Base-by-base conservation (phyloP, 2,888 invertebrate species). In the Parascotia fuliginaria region DNA sequence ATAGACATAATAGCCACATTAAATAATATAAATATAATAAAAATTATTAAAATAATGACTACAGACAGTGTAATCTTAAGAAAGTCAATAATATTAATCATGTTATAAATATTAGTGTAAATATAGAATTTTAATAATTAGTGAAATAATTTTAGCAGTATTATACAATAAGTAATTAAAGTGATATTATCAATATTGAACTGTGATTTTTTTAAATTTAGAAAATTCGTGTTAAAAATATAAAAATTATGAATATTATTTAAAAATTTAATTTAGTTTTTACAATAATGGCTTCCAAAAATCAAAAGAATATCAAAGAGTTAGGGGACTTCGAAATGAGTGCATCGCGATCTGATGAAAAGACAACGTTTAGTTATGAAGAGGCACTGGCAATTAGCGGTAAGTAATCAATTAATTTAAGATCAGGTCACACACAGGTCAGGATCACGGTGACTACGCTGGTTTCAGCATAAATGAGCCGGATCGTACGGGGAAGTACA, bases 311-410 rank as follows among this genome's bases (percentile, higher is more conserved):
- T 31, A 24, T 32, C 1, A 48, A 32, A 4, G 13, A 19, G 2
- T 42, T 42, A 11, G 43, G 50, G 0, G 62, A 67, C 31, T 24
- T 67, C 11, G 67, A 67, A 51, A 68, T 67, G 57, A 60, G 29
- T 31, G 1, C 38, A 1, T 3, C 16, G 0, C 49, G 51, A 27
- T 19, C 37, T 2, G 45, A 36, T 15, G 55, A 55, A 24, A 40
- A 42, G 9, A 39, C 39, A 1, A 28, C 29, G 2, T 68, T 55
- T 5, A 55, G 55, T 16, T 79, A 79, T 14, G 79, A 79, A 38
- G 77, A 79, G 32, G 79, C 79, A 0, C 42, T 79, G 50, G 76
- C 77, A 46, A 51, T 79, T 31, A 70, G 78, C 24, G 79, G 79
- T 79, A 47, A 64, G 69, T 58, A 24, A 24, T 24, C 7, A 6